These are phyloP conservation scores for Plutella xylostella DNA, from an alignment of 2,888 invertebrate genomes.

Conservation along the genomic window DNA sequence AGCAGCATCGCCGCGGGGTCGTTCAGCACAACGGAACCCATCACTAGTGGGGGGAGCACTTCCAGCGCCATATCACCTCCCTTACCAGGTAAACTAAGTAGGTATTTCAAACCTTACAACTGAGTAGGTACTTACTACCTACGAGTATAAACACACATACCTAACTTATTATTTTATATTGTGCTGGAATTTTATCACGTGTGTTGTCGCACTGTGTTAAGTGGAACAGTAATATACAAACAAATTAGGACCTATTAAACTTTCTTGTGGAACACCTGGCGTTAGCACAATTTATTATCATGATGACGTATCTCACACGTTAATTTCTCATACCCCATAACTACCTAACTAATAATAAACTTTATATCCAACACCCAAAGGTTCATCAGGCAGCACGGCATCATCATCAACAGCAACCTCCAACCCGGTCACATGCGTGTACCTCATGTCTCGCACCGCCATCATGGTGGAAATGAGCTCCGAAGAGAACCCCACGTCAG, in stretches of 20 bases:
- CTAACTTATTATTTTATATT: no score
- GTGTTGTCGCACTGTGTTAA: no score
- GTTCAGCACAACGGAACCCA: constrained; percentile 59
- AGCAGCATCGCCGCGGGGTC: constrained; percentile 63
- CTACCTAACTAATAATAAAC: neutral
- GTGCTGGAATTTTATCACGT: no score
- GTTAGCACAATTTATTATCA: no score
- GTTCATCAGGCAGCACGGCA: constrained; percentile 56
- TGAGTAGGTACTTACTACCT: no score
- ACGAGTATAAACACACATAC: no score
- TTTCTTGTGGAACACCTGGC: no score
- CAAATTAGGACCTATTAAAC: no score
- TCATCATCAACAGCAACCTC: constrained; percentile 55
- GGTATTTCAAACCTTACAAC: no score
- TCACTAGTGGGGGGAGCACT: constrained; percentile 61
- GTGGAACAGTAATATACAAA: no score
- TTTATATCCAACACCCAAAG: constrained; percentile 21
- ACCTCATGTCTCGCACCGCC: constrained; percentile 85
- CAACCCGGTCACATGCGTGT: constrained; percentile 77
- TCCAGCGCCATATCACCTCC: constrained; percentile 65
- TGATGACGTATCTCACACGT: no score
- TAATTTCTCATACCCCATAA: neutral
- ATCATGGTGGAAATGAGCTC: constrained; percentile 83
- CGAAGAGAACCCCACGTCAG: constrained; percentile 50
- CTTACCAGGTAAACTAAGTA: constrained; percentile 60